Percentiles rank a stretch among this genome's conserved stretches.
Conservation (phyloP, 37 sponge, comb jelly and placozoan genomes). For the Bolinopsis microptera region DNA sequence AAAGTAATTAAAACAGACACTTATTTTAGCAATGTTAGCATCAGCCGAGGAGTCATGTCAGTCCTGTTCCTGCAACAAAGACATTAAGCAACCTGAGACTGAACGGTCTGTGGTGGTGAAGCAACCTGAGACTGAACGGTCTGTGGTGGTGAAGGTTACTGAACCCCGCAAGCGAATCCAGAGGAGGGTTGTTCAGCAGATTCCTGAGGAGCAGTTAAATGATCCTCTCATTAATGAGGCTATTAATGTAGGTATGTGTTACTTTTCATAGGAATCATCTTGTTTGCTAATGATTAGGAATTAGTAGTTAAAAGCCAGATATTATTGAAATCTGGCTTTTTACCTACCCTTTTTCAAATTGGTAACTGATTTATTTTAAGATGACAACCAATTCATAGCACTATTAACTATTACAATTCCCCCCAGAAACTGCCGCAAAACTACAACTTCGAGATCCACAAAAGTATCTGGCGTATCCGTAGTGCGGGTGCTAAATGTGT, state of each 20-base stretch:
- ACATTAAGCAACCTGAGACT: not conserved
- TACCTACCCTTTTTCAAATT: too few species aligned
- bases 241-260: conserved; percentile 64
- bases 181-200: conserved; percentile 71
- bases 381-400: not conserved
- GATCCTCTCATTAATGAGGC: conserved; percentile 76
- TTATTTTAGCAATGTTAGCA: not conserved
- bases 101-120: not conserved
- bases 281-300: too few species aligned
- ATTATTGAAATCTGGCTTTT: too few species aligned
- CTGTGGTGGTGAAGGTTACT: conserved; percentile 15
- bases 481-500: conserved; percentile 73
- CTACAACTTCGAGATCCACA: conserved; percentile 96
- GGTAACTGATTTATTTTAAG: too few species aligned
- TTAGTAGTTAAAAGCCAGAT: too few species aligned
- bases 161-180: conserved; percentile 7
- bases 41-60: not conserved
- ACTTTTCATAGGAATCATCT: too few species aligned
- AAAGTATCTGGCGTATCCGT: conserved; percentile 85
- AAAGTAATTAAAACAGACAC: too few species aligned
- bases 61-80: not conserved
- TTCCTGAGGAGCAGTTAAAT: conserved; percentile 76
- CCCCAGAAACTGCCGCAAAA: conserved; percentile 75
- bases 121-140: not conserved
- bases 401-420: not conserved